These are phyloP conservation scores for Drosophila tripunctata DNA, from an alignment of 2,888 invertebrate genomes.

Conservation along the genomic window DNA sequence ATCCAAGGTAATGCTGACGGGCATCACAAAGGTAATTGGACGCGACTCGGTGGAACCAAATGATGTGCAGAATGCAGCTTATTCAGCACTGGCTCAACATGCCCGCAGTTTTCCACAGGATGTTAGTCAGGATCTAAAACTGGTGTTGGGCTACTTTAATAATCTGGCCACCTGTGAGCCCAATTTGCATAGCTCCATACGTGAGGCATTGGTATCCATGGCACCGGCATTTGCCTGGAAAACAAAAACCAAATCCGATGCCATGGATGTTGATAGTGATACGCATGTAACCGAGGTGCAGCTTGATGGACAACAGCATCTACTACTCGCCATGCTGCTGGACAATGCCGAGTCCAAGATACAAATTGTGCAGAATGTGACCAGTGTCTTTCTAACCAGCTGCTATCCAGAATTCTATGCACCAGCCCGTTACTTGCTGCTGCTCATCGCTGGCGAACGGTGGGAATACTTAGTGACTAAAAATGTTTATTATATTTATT, in stretches of 20 bases:
- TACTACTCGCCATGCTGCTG: constrained; percentile 88
- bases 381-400: constrained; percentile 91
- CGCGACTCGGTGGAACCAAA: constrained; percentile 80
- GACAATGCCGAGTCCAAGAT: constrained; percentile 91
- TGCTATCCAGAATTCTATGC: constrained; percentile 93
- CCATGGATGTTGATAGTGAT: constrained; percentile 59
- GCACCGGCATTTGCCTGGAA: constrained; percentile 87
- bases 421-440: constrained; percentile 91
- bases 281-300: constrained; percentile 70
- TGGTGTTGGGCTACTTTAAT: constrained; percentile 83
- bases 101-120: constrained; percentile 85
- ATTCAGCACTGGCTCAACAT: constrained; percentile 84
- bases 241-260: constrained; percentile 62
- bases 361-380: constrained; percentile 91
- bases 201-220: constrained; percentile 89
- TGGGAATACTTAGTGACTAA: too few species aligned
- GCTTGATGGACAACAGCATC: constrained; percentile 82
- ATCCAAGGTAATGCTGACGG: constrained; percentile 82
- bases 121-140: constrained; percentile 88
- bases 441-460: constrained; percentile 93
- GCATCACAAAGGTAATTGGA: constrained; percentile 82
- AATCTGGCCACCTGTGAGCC: constrained; percentile 81
- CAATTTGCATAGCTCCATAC: constrained; percentile 87
- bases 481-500: too few species aligned
- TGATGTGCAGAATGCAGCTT: constrained; percentile 85